These are phyloP conservation scores for Discoglossus pictus DNA, from an alignment of 2,797 vertebrate genomes.

Conservation along the genomic window DNA sequence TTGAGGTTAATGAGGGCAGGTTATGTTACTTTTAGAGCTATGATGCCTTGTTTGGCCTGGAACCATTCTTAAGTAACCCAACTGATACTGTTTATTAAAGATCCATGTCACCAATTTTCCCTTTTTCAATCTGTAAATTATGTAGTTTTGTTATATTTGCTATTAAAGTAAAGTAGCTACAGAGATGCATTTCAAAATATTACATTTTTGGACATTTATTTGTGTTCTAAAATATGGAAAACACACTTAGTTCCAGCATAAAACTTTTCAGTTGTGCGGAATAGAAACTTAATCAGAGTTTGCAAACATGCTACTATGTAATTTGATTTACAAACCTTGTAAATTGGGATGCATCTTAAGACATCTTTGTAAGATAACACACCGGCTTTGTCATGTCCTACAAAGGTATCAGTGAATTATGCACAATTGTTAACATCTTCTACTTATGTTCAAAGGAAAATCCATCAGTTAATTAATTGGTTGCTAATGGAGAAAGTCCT, in stretches of 20 bases:
- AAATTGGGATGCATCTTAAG: not conserved
- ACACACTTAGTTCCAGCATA: no score
- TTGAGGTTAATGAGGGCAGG: slow-evolving; percentile 60
- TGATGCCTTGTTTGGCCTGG: slow-evolving; percentile 2
- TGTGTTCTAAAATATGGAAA: no score
- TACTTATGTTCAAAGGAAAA: no score
- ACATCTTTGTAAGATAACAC: not conserved
- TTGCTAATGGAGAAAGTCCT: slow-evolving; percentile 49
- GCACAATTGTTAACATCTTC: not conserved
- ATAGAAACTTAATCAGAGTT: not conserved
- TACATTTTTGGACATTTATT: no score
- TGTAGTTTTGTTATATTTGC: not conserved
- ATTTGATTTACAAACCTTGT: no score
- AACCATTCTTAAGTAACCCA: not conserved
- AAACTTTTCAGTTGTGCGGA: not conserved
- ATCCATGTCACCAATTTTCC: no score
- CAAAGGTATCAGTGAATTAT: not conserved
- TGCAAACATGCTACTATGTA: not conserved
- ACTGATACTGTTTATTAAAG: slow-evolving; percentile 1
- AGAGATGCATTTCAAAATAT: no score
- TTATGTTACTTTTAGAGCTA: slow-evolving; percentile 50
- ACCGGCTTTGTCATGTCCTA: no score
- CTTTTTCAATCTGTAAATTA: no score
- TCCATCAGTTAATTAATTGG: slow-evolving; percentile 15
- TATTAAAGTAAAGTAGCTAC: no score